Evolutionary conservation across 1,140 invertebrate genomes (phyloP), one percentile per base, ranked within the genome.

Genomic region (Nymphalis io): DNA sequence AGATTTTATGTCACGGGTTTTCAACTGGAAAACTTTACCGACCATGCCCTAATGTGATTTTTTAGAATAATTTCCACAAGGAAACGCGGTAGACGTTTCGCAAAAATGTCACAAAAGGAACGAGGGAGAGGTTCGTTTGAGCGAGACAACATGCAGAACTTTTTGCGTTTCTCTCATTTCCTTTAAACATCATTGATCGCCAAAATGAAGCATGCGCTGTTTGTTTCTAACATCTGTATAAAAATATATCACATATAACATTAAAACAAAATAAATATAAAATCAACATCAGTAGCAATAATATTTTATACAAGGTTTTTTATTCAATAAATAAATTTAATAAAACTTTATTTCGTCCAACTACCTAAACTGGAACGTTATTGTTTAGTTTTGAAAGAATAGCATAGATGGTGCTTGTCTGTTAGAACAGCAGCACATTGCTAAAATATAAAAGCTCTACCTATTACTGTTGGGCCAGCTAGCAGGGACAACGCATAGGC

Each of bases 21-120:
- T 90, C 70, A 72, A 77, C 76, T 77, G 73, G 81, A 84, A 83
- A 87, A 88, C 83, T 89, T 82, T 88, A 87, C 76, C 85, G 82
- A 91, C 87, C 88, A 91, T 91, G 82, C 89, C 89, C 89, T 89
- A 87, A 83, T 87, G 82, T 78, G 83, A 88, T 81, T 87, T 85
- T 82, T 83, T 72, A 71, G 63, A 77, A 72, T 68, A 81, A 81
- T 79, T 87, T 87, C 82, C 75, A 88, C 76, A 79, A 83, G 73
- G 85, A 89, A 88, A 86, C 83, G 82, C 76, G 62, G 79, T 76
- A 72, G 68, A 82, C 82, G 84, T 84, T 85, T 83, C 84, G 73
- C 86, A 81, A 90, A 84, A 85, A 83, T 84, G 84, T 87, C 87
- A 89, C 87, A 84, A 89, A 89, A 87, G 87, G 88, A 85, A 21